Evolutionary conservation across 2,888 invertebrate genomes (phyloP), one percentile per base, ranked within the genome.

Genomic region (Cephus spinipes): DNA sequence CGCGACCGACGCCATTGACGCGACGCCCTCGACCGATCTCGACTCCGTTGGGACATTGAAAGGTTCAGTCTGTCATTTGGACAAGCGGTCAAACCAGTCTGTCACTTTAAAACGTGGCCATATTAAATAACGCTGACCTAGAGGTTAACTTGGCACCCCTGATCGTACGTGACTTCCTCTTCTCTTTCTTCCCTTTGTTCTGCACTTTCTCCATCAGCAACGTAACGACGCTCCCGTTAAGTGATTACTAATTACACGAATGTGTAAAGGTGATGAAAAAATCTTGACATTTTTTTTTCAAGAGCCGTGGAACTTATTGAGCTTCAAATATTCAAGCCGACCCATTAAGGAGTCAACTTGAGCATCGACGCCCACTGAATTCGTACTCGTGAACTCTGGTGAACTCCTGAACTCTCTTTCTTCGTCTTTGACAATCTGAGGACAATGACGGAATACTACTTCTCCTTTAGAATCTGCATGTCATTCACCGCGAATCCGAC

Each of bases 381-480:
- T 87, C 86, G 85, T 84, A 85, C 83, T 81, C 83, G 83, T 88
- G 88, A 88, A 88, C 88, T 88, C 86, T 74, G 79, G 68, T 87
- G 88, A 88, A 88, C 88, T 86, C 81, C 84, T 85, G 88, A 88
- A 88, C 88, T 85, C 85, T 83, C 85, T 85, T 81, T 84, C 84
- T 80, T 79, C 83, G 55, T 23, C 55, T 55, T 55, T 55, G 55
- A 55, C 55, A 23, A 23, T 55, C 55, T 73, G 74, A 74, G 80
- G 84, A 86, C 86, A 87, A 86, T 86, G 84, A 84, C 81, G 78
- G 75, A 83, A 80, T 76, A 76, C 74, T 78, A 80, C 80, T 79
- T 77, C 79, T 55, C n/a, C 69, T 40, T 15, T 12, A 30, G 68
- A 32, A 77, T 81, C 23, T 68, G 68, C 36, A 77, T 83, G 79